Percentiles rank a stretch among this genome's conserved stretches.
These are phyloP conservation scores for Halocaridina rubra DNA, from an alignment of 2,888 invertebrate genomes.

Conservation along the genomic window DNA sequence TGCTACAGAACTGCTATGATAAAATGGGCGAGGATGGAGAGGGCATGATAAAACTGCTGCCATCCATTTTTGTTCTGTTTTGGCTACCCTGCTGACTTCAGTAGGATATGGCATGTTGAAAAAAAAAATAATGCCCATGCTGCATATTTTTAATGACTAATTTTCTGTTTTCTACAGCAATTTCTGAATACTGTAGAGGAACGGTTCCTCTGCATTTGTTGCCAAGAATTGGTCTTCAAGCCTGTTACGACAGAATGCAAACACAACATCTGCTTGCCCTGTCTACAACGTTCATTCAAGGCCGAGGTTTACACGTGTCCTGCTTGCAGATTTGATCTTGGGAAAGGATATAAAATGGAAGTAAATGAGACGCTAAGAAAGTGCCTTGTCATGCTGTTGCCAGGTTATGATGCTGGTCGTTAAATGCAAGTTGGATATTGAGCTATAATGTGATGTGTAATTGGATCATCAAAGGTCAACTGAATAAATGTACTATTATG, in stretches of 20 bases:
- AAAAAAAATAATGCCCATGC: too few species aligned
- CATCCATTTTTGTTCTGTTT: too few species aligned
- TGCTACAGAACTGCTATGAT: too few species aligned
- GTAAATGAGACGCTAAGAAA: slow-evolving; percentile 74
- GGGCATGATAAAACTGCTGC: too few species aligned
- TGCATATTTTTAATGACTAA: too few species aligned
- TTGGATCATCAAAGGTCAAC: too few species aligned
- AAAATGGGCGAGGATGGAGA: too few species aligned
- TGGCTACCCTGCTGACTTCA: too few species aligned
- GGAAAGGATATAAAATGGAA: slow-evolving; percentile 72
- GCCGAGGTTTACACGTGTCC: slow-evolving; percentile 77
- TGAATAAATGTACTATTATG: too few species aligned
- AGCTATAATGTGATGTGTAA: too few species aligned
- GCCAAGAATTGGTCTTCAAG: slow-evolving; percentile 78
- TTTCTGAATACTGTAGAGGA: slow-evolving; percentile 77
- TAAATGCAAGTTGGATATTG: too few species aligned
- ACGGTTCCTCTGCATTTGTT: slow-evolving; percentile 82
- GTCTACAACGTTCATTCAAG: slow-evolving; percentile 77
- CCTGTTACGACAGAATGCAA: slow-evolving; percentile 81
- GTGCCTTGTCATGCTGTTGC: slow-evolving; percentile 75
- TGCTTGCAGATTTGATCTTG: slow-evolving; percentile 76
- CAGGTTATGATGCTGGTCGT: slow-evolving; percentile 76
- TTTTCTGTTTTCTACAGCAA: slow-evolving; percentile 67
- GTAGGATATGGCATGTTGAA: too few species aligned
- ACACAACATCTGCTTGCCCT: slow-evolving; percentile 81